phyloP scores from a whole-genome alignment of 2,888 invertebrate genomes.

The Caenorhabditis panamensis region DNA sequence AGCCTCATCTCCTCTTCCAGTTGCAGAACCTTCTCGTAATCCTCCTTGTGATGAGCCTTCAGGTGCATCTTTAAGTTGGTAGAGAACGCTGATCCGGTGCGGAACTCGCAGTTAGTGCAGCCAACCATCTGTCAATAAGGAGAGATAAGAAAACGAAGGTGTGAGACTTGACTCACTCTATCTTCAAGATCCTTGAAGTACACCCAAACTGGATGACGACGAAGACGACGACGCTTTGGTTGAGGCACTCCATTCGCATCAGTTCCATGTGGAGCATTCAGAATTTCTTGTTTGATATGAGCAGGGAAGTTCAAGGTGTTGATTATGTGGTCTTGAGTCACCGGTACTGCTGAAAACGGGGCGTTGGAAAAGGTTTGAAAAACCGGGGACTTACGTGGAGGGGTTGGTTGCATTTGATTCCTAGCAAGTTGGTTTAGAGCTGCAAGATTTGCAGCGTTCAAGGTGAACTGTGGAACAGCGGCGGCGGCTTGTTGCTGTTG shows the following conservation, averaged over 20 bases:
- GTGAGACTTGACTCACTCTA: conserved; percentile 73
- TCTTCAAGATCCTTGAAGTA: conserved; percentile 78
- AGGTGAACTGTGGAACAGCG: conserved; percentile 57
- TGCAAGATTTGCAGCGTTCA: conserved; percentile 69
- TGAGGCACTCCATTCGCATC: conserved; percentile 71
- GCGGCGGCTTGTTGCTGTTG: conserved; percentile 58
- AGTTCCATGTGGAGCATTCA: conserved; percentile 69
- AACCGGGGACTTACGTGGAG: conserved; percentile 10
- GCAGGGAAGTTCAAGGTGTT: conserved; percentile 65
- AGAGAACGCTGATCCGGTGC: conserved; percentile 76
- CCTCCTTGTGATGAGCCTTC: conserved; percentile 77
- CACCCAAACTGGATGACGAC: conserved; percentile 79
- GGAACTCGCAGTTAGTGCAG: conserved; percentile 77
- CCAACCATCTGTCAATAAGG: conserved; percentile 72
- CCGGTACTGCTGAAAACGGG: conserved; percentile 19
- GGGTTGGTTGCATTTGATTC: conserved; percentile 55
- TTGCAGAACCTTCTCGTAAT: conserved; percentile 73
- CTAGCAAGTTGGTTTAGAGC: conserved; percentile 67
- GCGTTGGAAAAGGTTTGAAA: not conserved
- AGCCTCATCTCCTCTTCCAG: conserved; percentile 74
- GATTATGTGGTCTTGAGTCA: conserved; percentile 62
- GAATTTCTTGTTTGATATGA: conserved; percentile 61
- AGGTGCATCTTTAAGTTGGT: conserved; percentile 79
- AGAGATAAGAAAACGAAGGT: no score
- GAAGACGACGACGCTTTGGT: conserved; percentile 73